These are phyloP conservation scores for Pseudococcus longispinus DNA, from an alignment of 2,888 invertebrate genomes.

Conservation along the genomic window DNA sequence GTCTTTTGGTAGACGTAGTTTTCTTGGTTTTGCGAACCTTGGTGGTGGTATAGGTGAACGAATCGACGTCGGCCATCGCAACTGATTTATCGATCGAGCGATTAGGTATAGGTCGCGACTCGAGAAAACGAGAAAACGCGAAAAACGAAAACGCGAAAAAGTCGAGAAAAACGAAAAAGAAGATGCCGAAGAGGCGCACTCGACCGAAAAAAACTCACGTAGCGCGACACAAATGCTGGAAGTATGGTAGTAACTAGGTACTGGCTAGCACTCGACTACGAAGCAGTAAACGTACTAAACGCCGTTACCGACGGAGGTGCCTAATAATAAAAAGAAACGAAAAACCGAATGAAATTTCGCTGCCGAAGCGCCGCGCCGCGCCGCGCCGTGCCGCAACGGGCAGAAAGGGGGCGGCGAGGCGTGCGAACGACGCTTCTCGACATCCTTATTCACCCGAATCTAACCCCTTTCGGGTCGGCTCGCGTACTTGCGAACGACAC, in stretches of 20 bases:
- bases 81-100: neutral
- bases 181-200: neutral
- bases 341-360: neutral
- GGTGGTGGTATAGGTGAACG: slow-evolving; percentile 84
- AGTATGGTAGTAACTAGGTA: no score
- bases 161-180: neutral
- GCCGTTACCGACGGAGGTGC: neutral
- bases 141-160: neutral
- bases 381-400: neutral
- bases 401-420: neutral
- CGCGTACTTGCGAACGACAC: neutral
- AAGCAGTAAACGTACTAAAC: neutral
- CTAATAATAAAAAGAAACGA: neutral
- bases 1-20: slow-evolving; percentile 73
- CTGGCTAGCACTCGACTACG: neutral
- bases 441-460: no score
- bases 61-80: slow-evolving; percentile 88
- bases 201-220: neutral
- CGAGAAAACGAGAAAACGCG: neutral
- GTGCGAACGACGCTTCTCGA: no score
- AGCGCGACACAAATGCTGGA: neutral
- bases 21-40: slow-evolving; percentile 92
- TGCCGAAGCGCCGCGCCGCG: neutral
- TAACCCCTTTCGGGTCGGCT: no score
- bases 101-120: no score